phyloP scores from a whole-genome alignment of 1,140 invertebrate genomes.

The Ostrea edulis region DNA sequence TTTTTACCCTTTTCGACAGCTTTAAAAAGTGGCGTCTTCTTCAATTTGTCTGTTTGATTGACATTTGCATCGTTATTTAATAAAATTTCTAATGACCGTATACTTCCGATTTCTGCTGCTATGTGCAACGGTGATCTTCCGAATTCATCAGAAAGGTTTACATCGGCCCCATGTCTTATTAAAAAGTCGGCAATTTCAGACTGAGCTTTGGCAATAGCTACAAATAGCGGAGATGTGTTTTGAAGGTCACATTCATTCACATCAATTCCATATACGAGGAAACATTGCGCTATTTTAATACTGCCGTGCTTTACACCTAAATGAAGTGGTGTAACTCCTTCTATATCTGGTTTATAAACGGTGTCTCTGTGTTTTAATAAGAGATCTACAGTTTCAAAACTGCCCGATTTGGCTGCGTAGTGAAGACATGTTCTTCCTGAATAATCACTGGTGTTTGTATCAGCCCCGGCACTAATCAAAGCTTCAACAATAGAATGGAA shows the following conservation, averaged over 20 bases:
- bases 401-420: neutral
- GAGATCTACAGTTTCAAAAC: neutral
- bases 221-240: neutral
- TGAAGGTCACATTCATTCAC: neutral
- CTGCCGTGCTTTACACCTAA: neutral
- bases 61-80: neutral
- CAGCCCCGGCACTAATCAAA: neutral
- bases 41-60: neutral
- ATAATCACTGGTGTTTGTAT: neutral
- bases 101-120: slow-evolving; percentile 13
- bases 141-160: neutral
- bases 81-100: neutral
- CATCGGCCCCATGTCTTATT: neutral
- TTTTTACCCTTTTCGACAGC: neutral
- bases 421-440: neutral
- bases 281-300: neutral
- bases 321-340: neutral
- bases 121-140: slow-evolving; percentile 14
- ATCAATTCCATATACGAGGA: neutral
- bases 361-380: neutral
- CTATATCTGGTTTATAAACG: neutral
- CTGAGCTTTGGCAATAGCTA: neutral
- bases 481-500: neutral
- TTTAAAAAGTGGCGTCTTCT: neutral
- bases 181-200: neutral